Percentiles rank a stretch among this genome's conserved stretches.
Evolutionary conservation across 2,797 vertebrate species (phyloP).

Genomic region (Sternotherus odoratus): DNA sequence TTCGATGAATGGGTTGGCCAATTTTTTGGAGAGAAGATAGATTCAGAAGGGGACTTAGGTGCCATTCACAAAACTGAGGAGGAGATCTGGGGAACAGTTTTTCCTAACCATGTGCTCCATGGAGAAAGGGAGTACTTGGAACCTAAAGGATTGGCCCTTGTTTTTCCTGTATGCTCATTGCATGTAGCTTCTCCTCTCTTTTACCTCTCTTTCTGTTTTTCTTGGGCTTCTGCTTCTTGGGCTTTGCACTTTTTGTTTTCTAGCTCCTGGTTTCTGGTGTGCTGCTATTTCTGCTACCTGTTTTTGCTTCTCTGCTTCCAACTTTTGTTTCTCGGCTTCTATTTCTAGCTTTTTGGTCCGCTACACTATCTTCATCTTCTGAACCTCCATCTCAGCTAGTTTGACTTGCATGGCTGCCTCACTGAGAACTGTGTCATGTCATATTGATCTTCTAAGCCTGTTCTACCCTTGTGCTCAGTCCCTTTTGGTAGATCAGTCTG

Average conservation of each 20-base stretch:
- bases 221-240: not conserved
- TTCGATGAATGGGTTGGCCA: not conserved
- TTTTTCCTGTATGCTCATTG: not conserved
- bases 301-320: not conserved
- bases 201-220: not conserved
- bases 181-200: not conserved
- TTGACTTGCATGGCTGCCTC: not conserved
- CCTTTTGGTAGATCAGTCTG: not conserved
- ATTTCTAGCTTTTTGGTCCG: not conserved
- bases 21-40: not conserved
- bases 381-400: not conserved
- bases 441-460: not conserved
- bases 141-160: not conserved
- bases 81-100: not conserved
- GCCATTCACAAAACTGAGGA: not conserved
- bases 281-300: not conserved
- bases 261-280: not conserved
- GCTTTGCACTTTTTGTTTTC: not conserved
- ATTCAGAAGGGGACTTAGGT: not conserved
- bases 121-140: not conserved
- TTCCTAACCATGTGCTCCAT: not conserved
- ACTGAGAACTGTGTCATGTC: not conserved
- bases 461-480: not conserved
- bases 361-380: not conserved
- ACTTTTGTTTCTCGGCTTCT: not conserved